Evolutionary conservation across 2,888 invertebrate species (phyloP).

Genomic region (Penaeus monodon): DNA sequence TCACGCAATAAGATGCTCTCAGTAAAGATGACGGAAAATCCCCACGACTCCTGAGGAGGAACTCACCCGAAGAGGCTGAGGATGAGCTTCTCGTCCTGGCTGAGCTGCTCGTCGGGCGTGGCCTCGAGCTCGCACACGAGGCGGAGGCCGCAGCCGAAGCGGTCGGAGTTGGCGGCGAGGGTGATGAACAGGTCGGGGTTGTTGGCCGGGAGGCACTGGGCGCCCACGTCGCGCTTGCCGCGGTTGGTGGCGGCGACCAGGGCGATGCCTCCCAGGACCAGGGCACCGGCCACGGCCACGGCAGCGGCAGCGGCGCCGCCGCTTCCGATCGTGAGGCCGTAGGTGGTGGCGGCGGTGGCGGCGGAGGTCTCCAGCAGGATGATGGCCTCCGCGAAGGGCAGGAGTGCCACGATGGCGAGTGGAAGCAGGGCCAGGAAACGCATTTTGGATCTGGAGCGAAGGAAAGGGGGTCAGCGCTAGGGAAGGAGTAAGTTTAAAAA

Average conservation of each 20-base stretch:
- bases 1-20: too few relatives aligned
- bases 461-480: not conserved
- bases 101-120: conserved; percentile 48
- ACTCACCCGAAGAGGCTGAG: conserved; percentile 62
- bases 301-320: not conserved
- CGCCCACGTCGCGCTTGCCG: conserved; percentile 17
- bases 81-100: conserved; percentile 57
- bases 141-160: conserved; percentile 60
- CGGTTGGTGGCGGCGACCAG: conserved; percentile 7
- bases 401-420: conserved; percentile 13
- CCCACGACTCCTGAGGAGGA: not conserved
- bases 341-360: conserved; percentile 12
- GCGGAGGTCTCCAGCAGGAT: conserved; percentile 23
- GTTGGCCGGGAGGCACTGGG: conserved; percentile 23
- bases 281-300: conserved; percentile 31
- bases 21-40: too few relatives aligned
- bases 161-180: conserved; percentile 52
- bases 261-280: conserved; percentile 29
- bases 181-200: conserved; percentile 38
- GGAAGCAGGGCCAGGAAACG: not conserved
- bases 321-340: not conserved
- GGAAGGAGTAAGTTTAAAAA: too few relatives aligned
- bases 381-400: conserved; percentile 27
- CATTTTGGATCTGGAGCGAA: conserved; percentile 21
- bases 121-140: conserved; percentile 63